Conservation (phyloP, 2,113 vertebrate genomes). For the Pyrgilauda ruficollis region DNA sequence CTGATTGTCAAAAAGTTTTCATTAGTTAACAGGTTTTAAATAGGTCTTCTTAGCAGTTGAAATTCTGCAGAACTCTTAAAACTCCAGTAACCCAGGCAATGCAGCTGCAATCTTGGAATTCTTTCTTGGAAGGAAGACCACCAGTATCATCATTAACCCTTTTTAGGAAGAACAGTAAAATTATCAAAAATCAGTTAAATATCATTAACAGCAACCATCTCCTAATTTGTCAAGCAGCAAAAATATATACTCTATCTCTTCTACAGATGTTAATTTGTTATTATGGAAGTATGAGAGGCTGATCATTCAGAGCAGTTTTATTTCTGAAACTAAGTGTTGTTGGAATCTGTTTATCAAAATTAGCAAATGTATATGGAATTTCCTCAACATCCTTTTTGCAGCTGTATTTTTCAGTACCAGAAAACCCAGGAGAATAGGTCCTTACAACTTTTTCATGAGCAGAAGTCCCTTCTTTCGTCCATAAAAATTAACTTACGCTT, state of each 20-base stretch:
- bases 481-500: not conserved
- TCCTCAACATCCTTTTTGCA: not conserved
- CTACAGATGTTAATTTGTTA: not conserved
- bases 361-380: not conserved
- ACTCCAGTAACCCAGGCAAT: not conserved
- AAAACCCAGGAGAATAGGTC: not conserved
- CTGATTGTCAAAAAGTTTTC: not conserved
- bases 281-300: not conserved
- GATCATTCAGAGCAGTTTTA: not conserved
- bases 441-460: not conserved
- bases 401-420: not conserved
- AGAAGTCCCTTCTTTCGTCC: not conserved
- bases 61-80: not conserved
- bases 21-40: not conserved
- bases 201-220: not conserved
- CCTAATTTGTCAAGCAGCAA: not conserved
- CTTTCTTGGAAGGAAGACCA: not conserved
- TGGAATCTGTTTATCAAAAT: not conserved
- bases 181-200: not conserved
- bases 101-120: not conserved
- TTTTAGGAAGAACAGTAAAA: not conserved
- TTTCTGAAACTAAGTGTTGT: not conserved
- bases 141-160: not conserved
- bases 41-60: not conserved
- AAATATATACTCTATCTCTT: not conserved